Conservation (phyloP, 2,113 vertebrate genomes). For the Hemichromis elongatus region DNA sequence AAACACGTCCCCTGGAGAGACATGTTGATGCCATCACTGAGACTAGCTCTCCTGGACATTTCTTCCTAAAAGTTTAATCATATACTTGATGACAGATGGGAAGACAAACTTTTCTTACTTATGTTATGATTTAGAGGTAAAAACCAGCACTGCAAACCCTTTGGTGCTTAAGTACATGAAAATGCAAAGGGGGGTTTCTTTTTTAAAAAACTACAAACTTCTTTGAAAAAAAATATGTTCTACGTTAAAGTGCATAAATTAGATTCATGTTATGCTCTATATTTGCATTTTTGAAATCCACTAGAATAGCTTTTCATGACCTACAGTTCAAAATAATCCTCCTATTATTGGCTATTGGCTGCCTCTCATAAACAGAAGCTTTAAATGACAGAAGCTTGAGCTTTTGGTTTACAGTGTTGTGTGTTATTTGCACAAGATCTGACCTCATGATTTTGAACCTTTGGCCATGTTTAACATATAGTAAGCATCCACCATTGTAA, state of each 20-base stretch:
- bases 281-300: neutral
- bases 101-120: neutral
- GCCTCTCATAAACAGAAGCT: neutral
- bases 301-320: neutral
- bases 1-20: neutral
- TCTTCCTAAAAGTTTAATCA: neutral
- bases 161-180: neutral
- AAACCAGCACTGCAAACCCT: accelerated
- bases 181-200: neutral
- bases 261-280: neutral
- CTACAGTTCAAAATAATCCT: neutral
- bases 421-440: neutral
- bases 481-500: accelerated
- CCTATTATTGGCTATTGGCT: too few species aligned
- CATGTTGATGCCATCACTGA: neutral
- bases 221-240: neutral
- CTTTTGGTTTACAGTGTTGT: neutral
- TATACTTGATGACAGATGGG: neutral
- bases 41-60: neutral
- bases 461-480: neutral
- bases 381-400: neutral
- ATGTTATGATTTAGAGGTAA: neutral
- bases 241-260: neutral
- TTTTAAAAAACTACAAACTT: accelerated
- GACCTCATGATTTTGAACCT: neutral